Conservation (phyloP, 2,113 vertebrate species). For the Lethenteron camtschaticum region DNA sequence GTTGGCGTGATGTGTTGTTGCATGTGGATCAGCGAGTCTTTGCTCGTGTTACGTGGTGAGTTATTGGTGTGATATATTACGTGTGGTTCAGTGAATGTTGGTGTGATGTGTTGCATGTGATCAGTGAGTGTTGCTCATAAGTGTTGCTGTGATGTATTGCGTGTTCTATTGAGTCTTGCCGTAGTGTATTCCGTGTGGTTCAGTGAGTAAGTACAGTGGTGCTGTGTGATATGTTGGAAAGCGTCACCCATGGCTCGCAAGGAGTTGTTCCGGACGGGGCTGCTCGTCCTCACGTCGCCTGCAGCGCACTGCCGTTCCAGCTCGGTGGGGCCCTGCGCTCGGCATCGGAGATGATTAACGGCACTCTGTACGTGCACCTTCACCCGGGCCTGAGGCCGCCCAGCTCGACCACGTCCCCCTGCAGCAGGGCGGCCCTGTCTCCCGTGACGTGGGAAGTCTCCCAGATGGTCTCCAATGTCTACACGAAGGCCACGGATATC, state of each 20-base stretch:
- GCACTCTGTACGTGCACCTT: conserved; percentile 4
- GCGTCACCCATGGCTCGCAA: background rate
- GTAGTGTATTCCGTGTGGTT: too few relatives aligned
- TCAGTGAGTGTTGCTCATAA: too few relatives aligned
- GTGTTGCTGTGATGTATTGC: too few relatives aligned
- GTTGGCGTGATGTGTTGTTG: too few relatives aligned
- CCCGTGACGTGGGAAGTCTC: conserved; percentile 1
- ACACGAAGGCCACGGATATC: background rate
- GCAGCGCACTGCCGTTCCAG: background rate
- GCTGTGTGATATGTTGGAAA: background rate
- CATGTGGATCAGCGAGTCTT: too few relatives aligned
- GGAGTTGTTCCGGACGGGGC: conserved; percentile 1
- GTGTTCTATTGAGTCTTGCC: too few relatives aligned
- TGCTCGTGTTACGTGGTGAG: too few relatives aligned
- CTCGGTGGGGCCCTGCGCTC: background rate
- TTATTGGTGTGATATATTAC: too few relatives aligned
- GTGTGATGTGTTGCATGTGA: too few relatives aligned
- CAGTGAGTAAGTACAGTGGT: too few relatives aligned
- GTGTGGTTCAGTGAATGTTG: too few relatives aligned
- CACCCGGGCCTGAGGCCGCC: conserved; percentile 1
- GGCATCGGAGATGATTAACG: background rate
- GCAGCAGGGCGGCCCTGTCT: background rate
- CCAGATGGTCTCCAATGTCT: background rate
- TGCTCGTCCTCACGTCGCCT: conserved; percentile 1
- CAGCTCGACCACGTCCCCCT: background rate